phyloP scores from a whole-genome alignment of 2,888 invertebrate genomes.

The Athripsodes cinereus region DNA sequence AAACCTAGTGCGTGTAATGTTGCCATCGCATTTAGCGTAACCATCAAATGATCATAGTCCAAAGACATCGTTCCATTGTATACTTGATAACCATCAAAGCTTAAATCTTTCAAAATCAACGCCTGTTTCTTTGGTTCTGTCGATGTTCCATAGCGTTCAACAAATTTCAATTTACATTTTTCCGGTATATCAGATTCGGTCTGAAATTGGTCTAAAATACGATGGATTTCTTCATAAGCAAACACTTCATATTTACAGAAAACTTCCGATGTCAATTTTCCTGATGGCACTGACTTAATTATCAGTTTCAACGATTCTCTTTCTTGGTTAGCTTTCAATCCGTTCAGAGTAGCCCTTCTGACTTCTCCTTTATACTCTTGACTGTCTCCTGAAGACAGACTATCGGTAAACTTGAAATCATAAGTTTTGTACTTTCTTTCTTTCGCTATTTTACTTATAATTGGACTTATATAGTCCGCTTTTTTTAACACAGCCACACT shows the following conservation, averaged over 20 bases:
- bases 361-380: background rate
- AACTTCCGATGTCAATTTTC: background rate
- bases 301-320: background rate
- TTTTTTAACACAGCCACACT: background rate
- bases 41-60: background rate
- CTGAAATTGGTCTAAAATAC: background rate
- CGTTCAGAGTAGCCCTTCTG: background rate
- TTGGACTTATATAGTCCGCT: background rate
- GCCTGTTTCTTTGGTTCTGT: background rate
- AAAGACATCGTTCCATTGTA: background rate
- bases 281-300: background rate
- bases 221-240: background rate
- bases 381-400: background rate
- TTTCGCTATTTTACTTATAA: background rate
- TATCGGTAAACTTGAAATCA: background rate
- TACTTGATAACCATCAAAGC: background rate
- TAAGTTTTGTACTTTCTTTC: background rate
- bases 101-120: background rate
- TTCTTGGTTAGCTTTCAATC: background rate
- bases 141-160: background rate
- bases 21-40: background rate
- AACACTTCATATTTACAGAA: background rate
- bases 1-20: background rate
- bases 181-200: background rate
- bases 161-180: background rate